Evolutionary conservation across 1,140 invertebrate species (phyloP), one percentile per base, ranked within the genome.

Genomic region (Caenorhabditis brenneri): DNA sequence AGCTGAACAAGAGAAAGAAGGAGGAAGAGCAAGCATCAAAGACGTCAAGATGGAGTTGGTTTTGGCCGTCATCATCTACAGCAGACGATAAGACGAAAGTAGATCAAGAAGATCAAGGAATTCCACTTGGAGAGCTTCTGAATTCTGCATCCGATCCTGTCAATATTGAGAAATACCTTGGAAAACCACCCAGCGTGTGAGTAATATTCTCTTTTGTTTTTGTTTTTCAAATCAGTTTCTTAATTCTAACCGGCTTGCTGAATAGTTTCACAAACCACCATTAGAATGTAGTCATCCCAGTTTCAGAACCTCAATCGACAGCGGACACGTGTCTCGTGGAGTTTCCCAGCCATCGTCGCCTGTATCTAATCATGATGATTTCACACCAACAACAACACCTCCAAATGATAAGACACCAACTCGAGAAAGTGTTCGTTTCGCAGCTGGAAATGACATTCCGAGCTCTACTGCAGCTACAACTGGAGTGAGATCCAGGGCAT

Each of bases 111-210:
- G 31, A 84, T 22, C 80, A 95, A 83, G 96, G 96, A 65, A 95
- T 99, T 87, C 99, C 98, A 91, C 93, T 92, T 9, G 91, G 97
- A 65, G 96, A 99, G 89, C 92, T 95, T 3, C 94, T 96, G 58
- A 94, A 94, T 60, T 31, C 48, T n/a, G 87, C 85, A 31, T 58
- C 58, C 22, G 88, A 89, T 65, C 89, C 88, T 9, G 65, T 36
- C 24, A 86, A 90, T 29, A 60, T 90, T 24, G 88, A 88, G 49
- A 89, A 87, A 74, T 89, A 89, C 49, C 86, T 89, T 78, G 88
- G 88, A 33, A 88, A 87, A 55, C 51, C 84, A 10, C 22, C 36
- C n/a, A 58, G 55, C 24, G 55, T 69, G 65, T 74, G 29, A 74
- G 65, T 74, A 16, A 33, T 74, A 24, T 74, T 42, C 27, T 22